Evolutionary conservation across 2,797 vertebrate species (phyloP).

Genomic region (Pelobates cultripes): DNA sequence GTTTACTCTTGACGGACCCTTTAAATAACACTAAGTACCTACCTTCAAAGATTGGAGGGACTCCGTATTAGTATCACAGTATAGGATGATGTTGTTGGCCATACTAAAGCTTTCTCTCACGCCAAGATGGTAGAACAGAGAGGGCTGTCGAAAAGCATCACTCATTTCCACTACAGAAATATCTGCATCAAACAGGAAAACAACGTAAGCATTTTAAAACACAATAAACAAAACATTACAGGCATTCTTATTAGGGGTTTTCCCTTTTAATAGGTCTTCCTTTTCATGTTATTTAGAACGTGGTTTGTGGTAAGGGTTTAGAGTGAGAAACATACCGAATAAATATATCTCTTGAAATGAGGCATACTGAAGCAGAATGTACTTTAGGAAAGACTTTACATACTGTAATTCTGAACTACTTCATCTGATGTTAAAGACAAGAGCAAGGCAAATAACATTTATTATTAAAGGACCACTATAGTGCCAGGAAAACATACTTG

Average conservation of each 20-base stretch:
- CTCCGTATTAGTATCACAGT: conserved; percentile 91
- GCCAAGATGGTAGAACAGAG: conserved; percentile 96
- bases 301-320: conserved; percentile 36
- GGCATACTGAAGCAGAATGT: no score
- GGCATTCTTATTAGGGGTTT: conserved; percentile 53
- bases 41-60: conserved; percentile 96
- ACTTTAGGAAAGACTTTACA: neutral
- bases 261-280: conserved; percentile 42
- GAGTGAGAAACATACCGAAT: neutral
- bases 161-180: conserved; percentile 98
- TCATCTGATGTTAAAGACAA: no score
- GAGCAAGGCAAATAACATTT: no score
- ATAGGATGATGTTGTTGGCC: conserved; percentile 98
- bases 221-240: neutral
- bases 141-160: conserved; percentile 94
- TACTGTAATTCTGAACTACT: no score
- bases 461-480: no score
- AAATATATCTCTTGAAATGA: neutral
- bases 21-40: conserved; percentile 20
- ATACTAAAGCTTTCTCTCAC: conserved; percentile 98
- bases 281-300: conserved; percentile 46
- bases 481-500: no score
- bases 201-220: conserved; percentile 11
- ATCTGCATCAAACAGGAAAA: conserved; percentile 74
- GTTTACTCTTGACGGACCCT: no score